Conservation (phyloP, 2,113 vertebrate species). For the Puma concolor region DNA sequence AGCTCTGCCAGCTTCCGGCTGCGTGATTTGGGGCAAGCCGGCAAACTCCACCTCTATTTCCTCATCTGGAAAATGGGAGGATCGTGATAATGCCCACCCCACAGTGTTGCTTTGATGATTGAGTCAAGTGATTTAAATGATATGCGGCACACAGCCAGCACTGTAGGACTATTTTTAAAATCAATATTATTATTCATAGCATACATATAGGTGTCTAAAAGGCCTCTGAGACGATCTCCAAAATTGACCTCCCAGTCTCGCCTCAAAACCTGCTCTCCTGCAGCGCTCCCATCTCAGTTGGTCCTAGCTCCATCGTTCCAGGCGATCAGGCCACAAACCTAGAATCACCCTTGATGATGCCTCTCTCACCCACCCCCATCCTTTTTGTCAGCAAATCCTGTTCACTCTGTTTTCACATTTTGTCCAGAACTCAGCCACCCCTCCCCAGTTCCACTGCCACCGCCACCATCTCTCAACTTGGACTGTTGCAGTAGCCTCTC, state of each 20-base stretch:
- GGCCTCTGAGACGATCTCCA: background rate
- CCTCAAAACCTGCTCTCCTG: background rate
- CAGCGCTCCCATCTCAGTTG: background rate
- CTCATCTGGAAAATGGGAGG: background rate
- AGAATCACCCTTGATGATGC: background rate
- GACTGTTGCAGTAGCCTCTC: background rate
- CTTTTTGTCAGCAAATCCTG: background rate
- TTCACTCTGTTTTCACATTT: background rate
- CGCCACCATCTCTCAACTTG: background rate
- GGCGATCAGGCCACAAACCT: background rate
- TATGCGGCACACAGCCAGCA: background rate
- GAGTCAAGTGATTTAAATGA: background rate
- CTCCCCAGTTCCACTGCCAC: background rate
- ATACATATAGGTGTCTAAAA: background rate
- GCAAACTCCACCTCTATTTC: background rate
- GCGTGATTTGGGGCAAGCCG: background rate
- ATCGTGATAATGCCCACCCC: background rate
- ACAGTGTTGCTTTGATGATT: background rate
- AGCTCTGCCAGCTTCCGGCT: background rate
- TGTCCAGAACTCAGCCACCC: background rate
- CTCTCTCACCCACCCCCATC: background rate
- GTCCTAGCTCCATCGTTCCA: background rate
- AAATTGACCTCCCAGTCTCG: background rate
- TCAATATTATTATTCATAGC: background rate
- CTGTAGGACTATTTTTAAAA: background rate